Evolutionary conservation across 2,113 vertebrate species (phyloP).

Genomic region (Cichladusa arquata): DNA sequence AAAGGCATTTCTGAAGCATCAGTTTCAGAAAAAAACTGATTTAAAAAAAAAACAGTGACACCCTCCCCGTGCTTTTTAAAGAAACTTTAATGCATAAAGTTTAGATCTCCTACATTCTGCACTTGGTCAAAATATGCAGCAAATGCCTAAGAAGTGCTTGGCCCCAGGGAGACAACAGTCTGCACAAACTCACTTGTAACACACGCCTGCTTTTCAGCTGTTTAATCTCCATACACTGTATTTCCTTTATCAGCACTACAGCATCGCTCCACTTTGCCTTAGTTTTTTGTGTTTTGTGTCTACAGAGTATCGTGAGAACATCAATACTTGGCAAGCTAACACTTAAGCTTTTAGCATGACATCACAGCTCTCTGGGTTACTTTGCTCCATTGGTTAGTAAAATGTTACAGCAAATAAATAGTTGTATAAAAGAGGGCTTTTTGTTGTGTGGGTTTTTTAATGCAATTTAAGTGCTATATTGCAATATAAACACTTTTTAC

Average conservation of each 20-base stretch:
- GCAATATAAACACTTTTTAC: slow-evolving; percentile 16
- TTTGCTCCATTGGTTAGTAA: background rate
- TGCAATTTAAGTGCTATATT: background rate
- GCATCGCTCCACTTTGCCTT: background rate
- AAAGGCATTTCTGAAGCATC: background rate
- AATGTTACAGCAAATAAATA: slow-evolving; percentile 42
- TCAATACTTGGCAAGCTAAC: slow-evolving; percentile 38
- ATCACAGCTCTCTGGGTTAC: background rate
- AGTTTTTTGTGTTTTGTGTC: slow-evolving; percentile 23
- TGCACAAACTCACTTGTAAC: slow-evolving; percentile 21
- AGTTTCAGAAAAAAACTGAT: background rate
- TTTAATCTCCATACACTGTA: background rate
- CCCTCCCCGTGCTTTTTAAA: background rate
- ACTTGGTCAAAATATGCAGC: slow-evolving; percentile 35
- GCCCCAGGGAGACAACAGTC: background rate
- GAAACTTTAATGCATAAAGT: background rate
- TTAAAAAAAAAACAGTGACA: background rate
- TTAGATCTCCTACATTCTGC: background rate
- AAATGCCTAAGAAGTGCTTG: slow-evolving; percentile 5
- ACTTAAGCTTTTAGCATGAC: slow-evolving; percentile 14
- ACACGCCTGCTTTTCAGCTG: background rate
- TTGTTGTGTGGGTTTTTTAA: background rate
- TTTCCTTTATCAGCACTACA: slow-evolving; percentile 36
- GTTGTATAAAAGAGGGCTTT: background rate
- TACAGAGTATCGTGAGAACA: slow-evolving; percentile 44